Percentiles rank a stretch among this genome's conserved stretches.
These are phyloP conservation scores for Cephus nigrinus DNA, from an alignment of 2,888 invertebrate genomes.

Conservation along the genomic window DNA sequence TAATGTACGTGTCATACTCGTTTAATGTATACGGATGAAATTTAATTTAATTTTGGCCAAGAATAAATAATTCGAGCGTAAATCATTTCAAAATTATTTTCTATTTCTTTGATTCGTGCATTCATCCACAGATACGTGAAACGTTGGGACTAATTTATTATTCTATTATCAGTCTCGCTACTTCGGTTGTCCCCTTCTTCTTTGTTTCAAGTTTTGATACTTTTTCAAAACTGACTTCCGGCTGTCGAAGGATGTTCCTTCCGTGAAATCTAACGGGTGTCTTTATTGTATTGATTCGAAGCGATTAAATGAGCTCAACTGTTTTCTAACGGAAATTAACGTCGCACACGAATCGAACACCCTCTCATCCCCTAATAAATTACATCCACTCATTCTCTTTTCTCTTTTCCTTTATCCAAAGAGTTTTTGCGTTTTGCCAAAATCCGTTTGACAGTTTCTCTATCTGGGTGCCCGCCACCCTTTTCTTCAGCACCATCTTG, in stretches of 20 bases:
- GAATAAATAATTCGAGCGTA: neutral
- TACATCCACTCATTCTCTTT: neutral
- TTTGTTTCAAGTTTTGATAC: neutral
- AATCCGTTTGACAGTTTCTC: neutral
- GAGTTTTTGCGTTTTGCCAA: neutral
- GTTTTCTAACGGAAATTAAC: neutral
- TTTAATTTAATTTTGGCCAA: neutral
- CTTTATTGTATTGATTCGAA: neutral
- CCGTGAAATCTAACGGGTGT: neutral
- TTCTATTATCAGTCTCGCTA: neutral
- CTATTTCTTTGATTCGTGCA: neutral
- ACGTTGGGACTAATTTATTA: neutral
- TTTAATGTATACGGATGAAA: no score
- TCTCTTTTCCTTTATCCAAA: neutral
- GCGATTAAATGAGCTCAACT: neutral
- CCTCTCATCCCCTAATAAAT: neutral
- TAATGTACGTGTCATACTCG: neutral
- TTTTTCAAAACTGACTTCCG: neutral
- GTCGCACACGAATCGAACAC: neutral
- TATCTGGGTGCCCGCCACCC: neutral
- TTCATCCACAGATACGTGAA: neutral
- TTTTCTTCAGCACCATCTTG: neutral
- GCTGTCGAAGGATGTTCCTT: neutral
- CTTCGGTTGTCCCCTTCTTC: neutral
- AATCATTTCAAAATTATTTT: neutral